phyloP scores from a whole-genome alignment of 2,113 vertebrate species.

The Brachyhypopomus occidentalis region DNA sequence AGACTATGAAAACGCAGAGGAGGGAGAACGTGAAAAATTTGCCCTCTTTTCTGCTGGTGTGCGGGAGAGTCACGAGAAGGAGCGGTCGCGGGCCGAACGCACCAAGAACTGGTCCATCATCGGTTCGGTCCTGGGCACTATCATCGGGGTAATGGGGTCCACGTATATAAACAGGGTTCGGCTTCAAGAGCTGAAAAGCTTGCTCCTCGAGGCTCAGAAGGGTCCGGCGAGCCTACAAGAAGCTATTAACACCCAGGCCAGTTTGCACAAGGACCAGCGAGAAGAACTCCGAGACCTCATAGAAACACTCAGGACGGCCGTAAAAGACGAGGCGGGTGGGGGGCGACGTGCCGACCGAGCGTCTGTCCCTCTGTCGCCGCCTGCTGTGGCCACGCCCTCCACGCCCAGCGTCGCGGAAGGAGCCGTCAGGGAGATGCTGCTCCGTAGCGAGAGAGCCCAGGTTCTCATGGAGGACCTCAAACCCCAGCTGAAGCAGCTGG shows the following conservation, averaged over 20 bases:
- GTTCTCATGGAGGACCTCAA: slow-evolving; percentile 72
- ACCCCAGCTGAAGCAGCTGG: slow-evolving; percentile 71
- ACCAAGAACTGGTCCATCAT: slow-evolving; percentile 99
- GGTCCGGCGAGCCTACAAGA: slow-evolving; percentile 91
- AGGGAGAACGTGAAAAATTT: slow-evolving; percentile 88
- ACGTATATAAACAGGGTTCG: slow-evolving; percentile 93
- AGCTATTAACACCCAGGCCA: slow-evolving; percentile 86
- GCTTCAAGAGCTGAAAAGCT: slow-evolving; percentile 87
- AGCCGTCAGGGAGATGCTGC: slow-evolving; percentile 76
- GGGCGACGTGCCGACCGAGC: slow-evolving; percentile 7
- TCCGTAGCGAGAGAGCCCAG: slow-evolving; percentile 72
- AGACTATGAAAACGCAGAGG: slow-evolving; percentile 79
- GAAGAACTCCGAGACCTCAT: slow-evolving; percentile 81
- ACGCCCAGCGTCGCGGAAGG: slow-evolving; percentile 64
- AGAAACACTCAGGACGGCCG: slow-evolving; percentile 72
- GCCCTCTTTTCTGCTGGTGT: slow-evolving; percentile 89
- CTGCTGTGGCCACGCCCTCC: background rate
- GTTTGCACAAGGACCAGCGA: slow-evolving; percentile 83
- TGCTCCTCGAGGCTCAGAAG: slow-evolving; percentile 93
- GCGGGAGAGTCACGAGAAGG: slow-evolving; percentile 93
- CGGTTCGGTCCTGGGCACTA: slow-evolving; percentile 88
- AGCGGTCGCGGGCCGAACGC: slow-evolving; percentile 88
- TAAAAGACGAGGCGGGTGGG: slow-evolving; percentile 59
- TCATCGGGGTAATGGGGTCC: slow-evolving; percentile 95
- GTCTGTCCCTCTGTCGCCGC: background rate